Conservation (phyloP, 2,797 vertebrate genomes). For the Avahi laniger region DNA sequence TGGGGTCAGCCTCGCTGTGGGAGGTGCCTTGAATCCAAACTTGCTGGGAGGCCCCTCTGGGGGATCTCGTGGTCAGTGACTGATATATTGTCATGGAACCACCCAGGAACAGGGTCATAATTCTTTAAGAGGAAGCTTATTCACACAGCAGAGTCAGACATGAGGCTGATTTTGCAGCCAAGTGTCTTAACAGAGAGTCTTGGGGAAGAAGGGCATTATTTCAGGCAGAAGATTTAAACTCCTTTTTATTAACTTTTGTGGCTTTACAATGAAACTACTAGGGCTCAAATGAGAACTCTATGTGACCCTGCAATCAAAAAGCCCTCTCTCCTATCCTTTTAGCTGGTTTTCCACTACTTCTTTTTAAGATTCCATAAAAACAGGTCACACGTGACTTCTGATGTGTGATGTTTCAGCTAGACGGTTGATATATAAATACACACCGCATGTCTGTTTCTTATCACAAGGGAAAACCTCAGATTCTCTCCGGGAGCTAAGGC, state of each 20-base stretch:
- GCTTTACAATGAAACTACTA: conserved; percentile 9
- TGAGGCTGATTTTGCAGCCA: background rate
- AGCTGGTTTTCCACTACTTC: background rate
- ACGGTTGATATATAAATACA: conserved; percentile 12
- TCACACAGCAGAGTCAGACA: background rate
- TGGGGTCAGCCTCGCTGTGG: background rate
- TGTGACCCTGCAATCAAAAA: background rate
- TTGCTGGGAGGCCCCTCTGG: conserved; percentile 12
- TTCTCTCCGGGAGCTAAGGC: background rate
- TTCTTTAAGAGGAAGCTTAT: background rate
- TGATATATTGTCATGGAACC: background rate
- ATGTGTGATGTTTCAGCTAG: background rate
- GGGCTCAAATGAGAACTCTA: background rate
- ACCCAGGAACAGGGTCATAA: background rate
- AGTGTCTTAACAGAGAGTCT: background rate
- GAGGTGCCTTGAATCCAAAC: background rate
- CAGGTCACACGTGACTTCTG: conserved; percentile 31
- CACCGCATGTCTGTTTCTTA: background rate
- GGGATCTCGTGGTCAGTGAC: background rate
- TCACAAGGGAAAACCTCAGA: background rate
- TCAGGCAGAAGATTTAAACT: conserved; percentile 60
- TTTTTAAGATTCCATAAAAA: conserved; percentile 52
- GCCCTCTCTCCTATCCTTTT: background rate
- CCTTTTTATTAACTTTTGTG: conserved; percentile 54
- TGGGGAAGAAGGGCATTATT: background rate